Evolutionary conservation across 1,140 invertebrate genomes (phyloP).

Genomic region (Euborellia annulipes): DNA sequence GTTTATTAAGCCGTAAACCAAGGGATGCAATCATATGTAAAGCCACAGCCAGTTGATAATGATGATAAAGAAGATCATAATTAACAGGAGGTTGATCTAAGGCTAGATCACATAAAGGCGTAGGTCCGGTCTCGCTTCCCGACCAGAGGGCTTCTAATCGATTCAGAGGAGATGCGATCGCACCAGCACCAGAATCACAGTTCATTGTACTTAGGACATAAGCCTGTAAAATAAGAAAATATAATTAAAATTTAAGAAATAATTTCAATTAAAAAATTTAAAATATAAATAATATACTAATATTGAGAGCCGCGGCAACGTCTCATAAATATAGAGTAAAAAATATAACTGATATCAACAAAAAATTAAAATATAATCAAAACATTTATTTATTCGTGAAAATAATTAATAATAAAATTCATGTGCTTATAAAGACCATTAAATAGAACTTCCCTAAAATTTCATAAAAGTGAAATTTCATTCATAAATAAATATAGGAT

Average conservation of each 20-base stretch:
- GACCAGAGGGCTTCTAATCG: too few relatives aligned
- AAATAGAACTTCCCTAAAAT: too few relatives aligned
- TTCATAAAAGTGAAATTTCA: too few relatives aligned
- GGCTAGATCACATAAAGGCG: slow-evolving; percentile 58
- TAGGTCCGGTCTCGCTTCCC: slow-evolving; percentile 17
- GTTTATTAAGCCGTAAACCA: slow-evolving; percentile 53
- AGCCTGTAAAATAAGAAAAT: slow-evolving; percentile 8
- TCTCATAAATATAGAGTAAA: too few relatives aligned
- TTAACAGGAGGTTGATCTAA: slow-evolving; percentile 56
- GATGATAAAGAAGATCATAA: slow-evolving; percentile 56
- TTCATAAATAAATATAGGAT: too few relatives aligned
- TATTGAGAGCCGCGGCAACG: background rate
- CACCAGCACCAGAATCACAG: slow-evolving; percentile 6
- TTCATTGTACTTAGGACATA: background rate
- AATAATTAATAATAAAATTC: too few relatives aligned
- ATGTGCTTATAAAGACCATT: too few relatives aligned
- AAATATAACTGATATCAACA: too few relatives aligned
- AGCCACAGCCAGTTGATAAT: slow-evolving; percentile 57
- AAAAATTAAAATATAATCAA: too few relatives aligned
- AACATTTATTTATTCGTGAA: too few relatives aligned
- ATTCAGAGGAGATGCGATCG: slow-evolving; percentile 8
- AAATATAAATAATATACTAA: background rate
- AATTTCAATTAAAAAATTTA: background rate
- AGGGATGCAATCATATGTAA: slow-evolving; percentile 66
- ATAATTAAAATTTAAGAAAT: slow-evolving; percentile 3